Base-by-base conservation (phyloP, 2,113 vertebrate species). In the Ranitomeya imitator region DNA sequence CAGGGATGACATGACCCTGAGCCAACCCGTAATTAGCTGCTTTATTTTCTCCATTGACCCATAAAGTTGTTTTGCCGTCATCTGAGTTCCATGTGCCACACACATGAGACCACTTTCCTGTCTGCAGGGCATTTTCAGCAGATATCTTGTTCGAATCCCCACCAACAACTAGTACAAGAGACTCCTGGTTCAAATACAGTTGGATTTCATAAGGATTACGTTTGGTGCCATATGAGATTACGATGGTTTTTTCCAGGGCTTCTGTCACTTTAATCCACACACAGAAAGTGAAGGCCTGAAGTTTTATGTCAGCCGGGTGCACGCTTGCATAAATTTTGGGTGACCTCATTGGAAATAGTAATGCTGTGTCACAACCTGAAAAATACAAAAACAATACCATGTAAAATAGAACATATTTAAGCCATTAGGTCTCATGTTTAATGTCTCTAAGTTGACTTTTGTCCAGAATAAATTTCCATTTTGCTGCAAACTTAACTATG, bases 331-430 rank as follows among this genome's bases (percentile, higher is more conserved):
- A 97, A 88, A 97, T 98, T 91, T 95, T 96, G 74, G 93, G 94
- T 0, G 98, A 99, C 26, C 97, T 96, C 97, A 98, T 97, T 15
- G 98, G 98, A 91, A 98, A 99, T 86, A 99, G 94, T 57, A 99
- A 92, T 0, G 96, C 96, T 16, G 93, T 96, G 89, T 99, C 97
- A 88, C 96, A 99, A 59, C 96, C 98, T 99, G 85, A 4, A 90
- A 88, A 79, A 60, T 11, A 63, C 12, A 82, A 65, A 67, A 60
- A 82, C 14, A 80, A 3, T 74, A 60, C n/a, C 59, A 65, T 79
- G 2, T n/a, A 3, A 79, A 19, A 16, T 69, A 86, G n/a, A 55
- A 10, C 1, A 69, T 31, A 57, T 59, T 8, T 16, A 60, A 16
- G 59, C 21, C 14, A 55, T 23, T 79, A 15, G 11, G 13, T 23